phyloP scores from a whole-genome alignment of 2,113 vertebrate species.

The Nothoprocta pentlandii region DNA sequence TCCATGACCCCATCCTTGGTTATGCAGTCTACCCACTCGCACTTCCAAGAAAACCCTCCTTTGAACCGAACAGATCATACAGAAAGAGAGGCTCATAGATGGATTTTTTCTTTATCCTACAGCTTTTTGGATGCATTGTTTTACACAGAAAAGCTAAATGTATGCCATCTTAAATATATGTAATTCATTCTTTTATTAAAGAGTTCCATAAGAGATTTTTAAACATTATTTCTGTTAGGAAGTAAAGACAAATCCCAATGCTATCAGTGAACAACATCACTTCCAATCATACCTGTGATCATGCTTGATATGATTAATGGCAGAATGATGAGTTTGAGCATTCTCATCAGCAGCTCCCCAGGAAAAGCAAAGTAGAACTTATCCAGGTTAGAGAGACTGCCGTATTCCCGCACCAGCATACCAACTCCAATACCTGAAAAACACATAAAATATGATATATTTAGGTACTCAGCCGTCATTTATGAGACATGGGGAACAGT shows the following conservation, averaged over 20 bases:
- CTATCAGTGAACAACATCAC: neutral
- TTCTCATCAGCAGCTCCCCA: conserved; percentile 95
- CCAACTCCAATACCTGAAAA: conserved; percentile 88
- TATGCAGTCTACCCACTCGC: neutral
- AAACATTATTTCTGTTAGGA: neutral
- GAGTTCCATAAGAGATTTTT: neutral
- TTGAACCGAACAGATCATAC: neutral
- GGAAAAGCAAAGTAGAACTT: conserved; percentile 97
- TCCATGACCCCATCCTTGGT: neutral
- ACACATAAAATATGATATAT: neutral
- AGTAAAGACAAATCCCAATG: neutral
- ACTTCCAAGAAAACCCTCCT: neutral
- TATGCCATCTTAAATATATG: neutral
- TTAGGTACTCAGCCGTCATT: neutral
- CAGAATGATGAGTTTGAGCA: conserved; percentile 97
- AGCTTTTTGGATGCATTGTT: neutral
- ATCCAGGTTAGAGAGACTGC: conserved; percentile 86
- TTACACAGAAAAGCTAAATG: neutral
- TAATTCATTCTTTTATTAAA: neutral
- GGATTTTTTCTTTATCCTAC: neutral
- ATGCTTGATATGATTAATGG: conserved; percentile 98
- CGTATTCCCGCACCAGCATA: conserved; percentile 89
- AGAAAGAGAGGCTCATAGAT: neutral
- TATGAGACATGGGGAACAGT: neutral
- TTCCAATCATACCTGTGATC: conserved; percentile 89